Evolutionary conservation across 2,888 invertebrate species (phyloP).

Genomic region (Cephus pygmeus): DNA sequence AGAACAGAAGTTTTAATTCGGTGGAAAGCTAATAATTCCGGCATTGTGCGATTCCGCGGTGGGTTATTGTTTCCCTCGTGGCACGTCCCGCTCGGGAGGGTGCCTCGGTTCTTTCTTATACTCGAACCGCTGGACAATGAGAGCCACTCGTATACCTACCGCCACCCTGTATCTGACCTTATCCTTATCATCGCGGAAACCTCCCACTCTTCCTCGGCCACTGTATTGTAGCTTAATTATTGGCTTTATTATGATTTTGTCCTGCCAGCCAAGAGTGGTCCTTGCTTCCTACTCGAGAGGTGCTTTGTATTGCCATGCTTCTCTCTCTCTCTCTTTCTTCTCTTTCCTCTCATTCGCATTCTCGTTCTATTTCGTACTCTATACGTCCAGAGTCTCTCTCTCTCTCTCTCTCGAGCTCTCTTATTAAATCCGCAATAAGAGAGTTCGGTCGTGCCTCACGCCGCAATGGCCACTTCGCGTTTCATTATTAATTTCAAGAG

Average conservation of each 20-base stretch:
- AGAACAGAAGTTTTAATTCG: constrained; percentile 56
- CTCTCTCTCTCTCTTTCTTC: constrained; percentile 16
- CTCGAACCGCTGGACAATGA: constrained; percentile 56
- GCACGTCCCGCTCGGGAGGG: constrained; percentile 17
- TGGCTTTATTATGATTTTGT: constrained; percentile 61
- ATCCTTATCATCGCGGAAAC: constrained; percentile 4
- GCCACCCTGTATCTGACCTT: constrained; percentile 27
- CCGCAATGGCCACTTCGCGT: constrained; percentile 28
- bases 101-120: constrained; percentile 32
- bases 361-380: constrained; percentile 10
- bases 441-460: constrained; percentile 35
- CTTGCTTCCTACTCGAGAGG: constrained; percentile 1
- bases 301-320: constrained; percentile 20
- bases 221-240: constrained; percentile 57
- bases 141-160: constrained; percentile 43
- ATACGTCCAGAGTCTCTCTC: constrained; percentile 7
- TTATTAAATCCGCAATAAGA: constrained; percentile 48
- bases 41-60: constrained; percentile 56
- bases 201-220: constrained; percentile 16
- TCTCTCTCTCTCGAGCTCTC: constrained; percentile 30
- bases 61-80: constrained; percentile 58
- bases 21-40: constrained; percentile 62
- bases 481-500: constrained; percentile 53
- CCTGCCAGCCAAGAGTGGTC: constrained; percentile 40
- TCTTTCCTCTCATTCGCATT: constrained; percentile 22